Base-by-base conservation (phyloP, 2,113 vertebrate species). In the western clawed frog (Xenopus tropicalis) region DNA sequence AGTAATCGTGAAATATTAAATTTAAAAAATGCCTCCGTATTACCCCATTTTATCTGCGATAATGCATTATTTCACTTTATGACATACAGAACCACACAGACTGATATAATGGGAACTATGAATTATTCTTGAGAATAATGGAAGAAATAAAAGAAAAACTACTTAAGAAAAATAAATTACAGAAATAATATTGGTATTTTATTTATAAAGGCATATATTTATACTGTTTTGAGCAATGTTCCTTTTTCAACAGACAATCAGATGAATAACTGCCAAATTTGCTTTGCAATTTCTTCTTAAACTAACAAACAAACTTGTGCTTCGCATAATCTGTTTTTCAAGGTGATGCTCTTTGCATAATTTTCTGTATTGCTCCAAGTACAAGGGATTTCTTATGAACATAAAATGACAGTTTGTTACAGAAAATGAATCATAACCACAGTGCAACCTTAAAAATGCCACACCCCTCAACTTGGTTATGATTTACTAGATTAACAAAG, bases 231-330 rank as follows among this genome's bases (percentile, higher is more conserved):
- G 56, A 74, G 72, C 43, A 74, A 61, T 61, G 65, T 74, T 69
- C 65, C 72, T 74, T 74, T n/a, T 67, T 29, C 23, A 69, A 59
- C 66, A 59, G 57, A 54, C 52, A 61, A 74, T 52, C 65, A 69
- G 57, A 74, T 66, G 20, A 74, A 24, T 19, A 37, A 74, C 63
- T 43, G 57, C 37, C 56, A 12, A 23, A 68, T 10, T 52, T 58
- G 37, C 65, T 61, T 62, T 65, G 64, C 63, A 74, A 67, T 61
- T 61, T 48, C 64, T 42, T 67, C 54, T n/a, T 37, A n/a, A 62
- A 74, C 63, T 76, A n/a, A n/a, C n/a, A n/a, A n/a, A 69, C 66
- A 76, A 69, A 76, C 20, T 76, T 76, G 73, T 76, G 73, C 73
- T 76, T 69, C 63, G 58, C 73, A 76, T 59, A 54, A 63, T 69